phyloP scores from a whole-genome alignment of 1,140 invertebrate species.

The Cotesia chilonis region DNA sequence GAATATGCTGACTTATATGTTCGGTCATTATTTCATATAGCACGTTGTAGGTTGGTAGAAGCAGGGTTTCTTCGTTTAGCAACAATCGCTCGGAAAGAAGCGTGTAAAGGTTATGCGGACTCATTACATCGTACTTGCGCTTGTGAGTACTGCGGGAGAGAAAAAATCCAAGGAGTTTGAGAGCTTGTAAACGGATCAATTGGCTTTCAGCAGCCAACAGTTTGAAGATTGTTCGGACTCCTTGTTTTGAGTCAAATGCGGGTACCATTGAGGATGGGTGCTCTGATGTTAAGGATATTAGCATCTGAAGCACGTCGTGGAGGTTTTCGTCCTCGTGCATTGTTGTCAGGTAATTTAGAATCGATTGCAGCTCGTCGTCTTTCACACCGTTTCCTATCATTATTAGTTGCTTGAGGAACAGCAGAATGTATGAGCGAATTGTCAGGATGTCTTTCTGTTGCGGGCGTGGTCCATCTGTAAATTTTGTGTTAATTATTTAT shows the following conservation, averaged over 20 bases:
- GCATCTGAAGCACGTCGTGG: conserved; percentile 96
- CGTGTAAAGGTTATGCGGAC: conserved; percentile 97
- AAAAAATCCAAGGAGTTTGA: conserved; percentile 96
- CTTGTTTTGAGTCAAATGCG: conserved; percentile 96
- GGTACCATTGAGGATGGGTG: conserved; percentile 98
- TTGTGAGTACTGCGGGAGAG: conserved; percentile 94
- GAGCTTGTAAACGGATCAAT: conserved; percentile 91
- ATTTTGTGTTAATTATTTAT: neutral
- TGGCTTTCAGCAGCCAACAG: conserved; percentile 94
- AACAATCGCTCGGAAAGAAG: conserved; percentile 91
- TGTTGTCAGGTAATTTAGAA: conserved; percentile 97
- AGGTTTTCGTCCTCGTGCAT: conserved; percentile 99
- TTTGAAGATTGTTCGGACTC: conserved; percentile 96
- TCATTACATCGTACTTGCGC: conserved; percentile 99
- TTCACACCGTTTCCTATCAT: conserved; percentile 97
- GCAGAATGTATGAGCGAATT: conserved; percentile 92
- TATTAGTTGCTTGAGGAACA: conserved; percentile 96
- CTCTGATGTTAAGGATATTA: conserved; percentile 96
- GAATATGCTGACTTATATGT: conserved; percentile 93
- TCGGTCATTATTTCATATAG: conserved; percentile 99
- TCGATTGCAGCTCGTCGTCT: conserved; percentile 97
- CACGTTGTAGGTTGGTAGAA: conserved; percentile 96
- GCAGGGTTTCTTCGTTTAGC: conserved; percentile 87
- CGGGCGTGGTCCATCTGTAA: conserved; percentile 89
- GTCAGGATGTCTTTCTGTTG: conserved; percentile 93